Conservation (phyloP, 2,888 invertebrate genomes). For the Meteorus cinctellus region DNA sequence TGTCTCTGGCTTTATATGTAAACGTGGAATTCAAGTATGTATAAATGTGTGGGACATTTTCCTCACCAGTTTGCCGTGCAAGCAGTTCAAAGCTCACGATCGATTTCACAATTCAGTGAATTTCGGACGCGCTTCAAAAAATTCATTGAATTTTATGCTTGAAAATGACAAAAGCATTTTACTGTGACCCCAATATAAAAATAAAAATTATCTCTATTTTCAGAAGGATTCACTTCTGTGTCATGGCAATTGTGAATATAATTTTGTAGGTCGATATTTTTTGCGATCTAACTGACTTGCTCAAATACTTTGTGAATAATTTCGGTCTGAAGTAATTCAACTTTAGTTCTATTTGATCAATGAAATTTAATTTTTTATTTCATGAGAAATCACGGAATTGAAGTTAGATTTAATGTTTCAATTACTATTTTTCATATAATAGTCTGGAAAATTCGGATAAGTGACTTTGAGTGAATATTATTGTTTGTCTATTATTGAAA, state of each 20-base stretch:
- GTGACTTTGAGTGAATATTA: not conserved
- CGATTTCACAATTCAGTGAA: slow-evolving; percentile 4
- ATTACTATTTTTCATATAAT: not conserved
- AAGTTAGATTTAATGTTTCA: not conserved
- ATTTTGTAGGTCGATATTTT: not conserved
- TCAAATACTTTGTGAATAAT: too few relatives aligned
- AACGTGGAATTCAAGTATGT: not conserved
- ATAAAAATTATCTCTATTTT: not conserved
- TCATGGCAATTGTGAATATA: not conserved
- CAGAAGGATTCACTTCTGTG: not conserved
- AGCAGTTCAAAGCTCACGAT: not conserved
- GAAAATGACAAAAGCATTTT: not conserved
- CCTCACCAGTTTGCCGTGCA: not conserved
- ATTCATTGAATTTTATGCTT: not conserved
- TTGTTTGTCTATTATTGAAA: slow-evolving; percentile 8
- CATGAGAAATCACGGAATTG: too few relatives aligned
- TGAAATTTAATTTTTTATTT: too few relatives aligned
- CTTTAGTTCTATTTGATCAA: too few relatives aligned
- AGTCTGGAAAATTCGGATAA: not conserved
- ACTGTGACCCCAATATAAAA: not conserved
- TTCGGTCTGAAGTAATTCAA: too few relatives aligned
- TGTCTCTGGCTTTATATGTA: not conserved
- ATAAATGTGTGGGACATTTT: not conserved
- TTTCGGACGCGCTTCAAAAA: slow-evolving; percentile 1
- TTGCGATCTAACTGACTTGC: too few relatives aligned